These are phyloP conservation scores for Axis porcinus DNA, from an alignment of 2,113 vertebrate genomes.

Conservation along the genomic window DNA sequence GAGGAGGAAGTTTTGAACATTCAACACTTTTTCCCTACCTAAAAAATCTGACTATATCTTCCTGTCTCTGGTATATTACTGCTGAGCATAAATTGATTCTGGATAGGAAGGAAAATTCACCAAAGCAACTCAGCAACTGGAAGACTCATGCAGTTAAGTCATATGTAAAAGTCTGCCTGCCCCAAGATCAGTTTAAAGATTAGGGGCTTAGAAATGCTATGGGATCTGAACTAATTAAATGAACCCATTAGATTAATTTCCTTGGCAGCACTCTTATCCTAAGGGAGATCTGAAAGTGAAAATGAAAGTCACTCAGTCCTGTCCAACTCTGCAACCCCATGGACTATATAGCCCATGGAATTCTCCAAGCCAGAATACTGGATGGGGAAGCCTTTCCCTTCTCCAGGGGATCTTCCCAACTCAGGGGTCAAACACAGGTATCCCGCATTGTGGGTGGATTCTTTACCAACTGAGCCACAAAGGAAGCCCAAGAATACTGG, in stretches of 20 bases:
- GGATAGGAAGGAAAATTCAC: not conserved
- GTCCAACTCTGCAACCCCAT: fast-evolving
- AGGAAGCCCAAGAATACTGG: not conserved
- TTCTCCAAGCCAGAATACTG: not conserved
- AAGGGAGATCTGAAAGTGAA: not conserved
- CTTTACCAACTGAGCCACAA: not conserved
- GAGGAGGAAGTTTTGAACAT: fast-evolving
- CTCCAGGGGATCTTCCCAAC: not conserved
- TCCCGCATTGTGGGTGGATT: fast-evolving
- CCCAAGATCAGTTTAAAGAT: not conserved
- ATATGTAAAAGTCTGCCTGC: not conserved
- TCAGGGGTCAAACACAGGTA: not conserved
- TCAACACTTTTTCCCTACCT: not conserved
- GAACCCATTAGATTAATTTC: not conserved
- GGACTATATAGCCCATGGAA: not conserved
- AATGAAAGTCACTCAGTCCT: not conserved
- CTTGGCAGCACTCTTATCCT: not conserved
- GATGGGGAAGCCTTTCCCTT: not conserved
- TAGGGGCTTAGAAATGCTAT: not conserved
- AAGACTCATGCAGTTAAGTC: not conserved
- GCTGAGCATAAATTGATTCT: not conserved
- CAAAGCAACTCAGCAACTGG: not conserved
- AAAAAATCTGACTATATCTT: not conserved
- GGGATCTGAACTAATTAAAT: not conserved
- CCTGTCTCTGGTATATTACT: not conserved